Conservation (phyloP, 2,888 invertebrate genomes). For the Parelbella ahira region DNA sequence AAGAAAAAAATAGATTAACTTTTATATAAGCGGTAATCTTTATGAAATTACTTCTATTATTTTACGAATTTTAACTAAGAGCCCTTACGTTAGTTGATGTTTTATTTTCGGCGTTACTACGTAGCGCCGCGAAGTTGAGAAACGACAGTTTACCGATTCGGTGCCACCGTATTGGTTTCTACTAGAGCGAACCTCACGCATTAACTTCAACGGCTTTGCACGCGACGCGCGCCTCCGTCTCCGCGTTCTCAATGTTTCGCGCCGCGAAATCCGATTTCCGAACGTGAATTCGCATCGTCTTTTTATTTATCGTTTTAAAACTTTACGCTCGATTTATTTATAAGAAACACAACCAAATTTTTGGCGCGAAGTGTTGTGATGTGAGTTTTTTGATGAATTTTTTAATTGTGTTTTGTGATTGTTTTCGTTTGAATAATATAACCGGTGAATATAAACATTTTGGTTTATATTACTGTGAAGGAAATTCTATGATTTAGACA, state of each 20-base stretch:
- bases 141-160: slow-evolving; percentile 31
- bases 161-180: slow-evolving; percentile 41
- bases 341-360: slow-evolving; percentile 26
- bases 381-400: slow-evolving; percentile 29
- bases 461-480: no score
- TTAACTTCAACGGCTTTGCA: slow-evolving; percentile 55
- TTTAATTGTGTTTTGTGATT: neutral
- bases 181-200: slow-evolving; percentile 54
- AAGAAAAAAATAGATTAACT: no score
- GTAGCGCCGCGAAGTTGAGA: no score
- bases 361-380: slow-evolving; percentile 27
- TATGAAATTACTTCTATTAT: no score
- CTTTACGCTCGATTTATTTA: slow-evolving; percentile 15
- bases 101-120: no score
- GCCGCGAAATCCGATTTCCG: slow-evolving; percentile 51
- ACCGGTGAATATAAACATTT: no score
- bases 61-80: no score
- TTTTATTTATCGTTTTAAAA: slow-evolving; percentile 25
- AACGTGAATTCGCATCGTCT: slow-evolving; percentile 27
- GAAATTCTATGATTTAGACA: no score
- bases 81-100: no score
- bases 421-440: no score
- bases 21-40: no score
- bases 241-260: slow-evolving; percentile 61
- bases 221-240: slow-evolving; percentile 68